Evolutionary conservation across 2,797 vertebrate species (phyloP).

Genomic region (Dendrocincla fuliginosa): DNA sequence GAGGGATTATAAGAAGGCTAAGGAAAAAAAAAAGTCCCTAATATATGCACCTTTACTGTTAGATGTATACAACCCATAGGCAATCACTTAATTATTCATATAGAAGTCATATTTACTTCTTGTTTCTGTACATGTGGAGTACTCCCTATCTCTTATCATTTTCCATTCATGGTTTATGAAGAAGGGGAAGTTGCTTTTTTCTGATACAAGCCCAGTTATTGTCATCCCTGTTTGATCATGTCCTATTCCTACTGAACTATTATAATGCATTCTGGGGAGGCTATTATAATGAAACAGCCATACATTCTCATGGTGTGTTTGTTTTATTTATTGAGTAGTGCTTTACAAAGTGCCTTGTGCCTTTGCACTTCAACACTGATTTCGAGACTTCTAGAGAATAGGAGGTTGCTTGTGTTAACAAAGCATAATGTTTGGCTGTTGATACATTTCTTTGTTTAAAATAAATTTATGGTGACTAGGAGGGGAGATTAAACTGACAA

Average conservation of each 20-base stretch:
- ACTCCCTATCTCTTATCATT: background rate
- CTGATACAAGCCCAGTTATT: background rate
- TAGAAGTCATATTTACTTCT: background rate
- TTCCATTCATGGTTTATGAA: background rate
- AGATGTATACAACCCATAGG: background rate
- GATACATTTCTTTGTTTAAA: background rate
- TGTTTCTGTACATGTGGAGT: background rate
- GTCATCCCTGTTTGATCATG: background rate
- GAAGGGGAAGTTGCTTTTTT: background rate
- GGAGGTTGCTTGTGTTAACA: background rate
- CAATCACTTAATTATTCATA: background rate
- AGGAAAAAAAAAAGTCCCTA: background rate
- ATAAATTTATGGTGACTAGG: background rate
- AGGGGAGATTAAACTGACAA: background rate
- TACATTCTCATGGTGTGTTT: background rate
- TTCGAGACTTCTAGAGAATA: background rate
- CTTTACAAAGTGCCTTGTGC: background rate
- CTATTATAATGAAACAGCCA: background rate
- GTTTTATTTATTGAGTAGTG: background rate
- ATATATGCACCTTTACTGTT: background rate
- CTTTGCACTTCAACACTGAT: rapidly evolving
- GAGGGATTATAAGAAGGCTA: background rate
- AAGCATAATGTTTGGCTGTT: background rate
- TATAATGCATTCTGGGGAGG: background rate
- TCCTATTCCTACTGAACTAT: background rate